Base-by-base conservation (phyloP, 2,888 invertebrate species). In the Aphrophora alni region DNA sequence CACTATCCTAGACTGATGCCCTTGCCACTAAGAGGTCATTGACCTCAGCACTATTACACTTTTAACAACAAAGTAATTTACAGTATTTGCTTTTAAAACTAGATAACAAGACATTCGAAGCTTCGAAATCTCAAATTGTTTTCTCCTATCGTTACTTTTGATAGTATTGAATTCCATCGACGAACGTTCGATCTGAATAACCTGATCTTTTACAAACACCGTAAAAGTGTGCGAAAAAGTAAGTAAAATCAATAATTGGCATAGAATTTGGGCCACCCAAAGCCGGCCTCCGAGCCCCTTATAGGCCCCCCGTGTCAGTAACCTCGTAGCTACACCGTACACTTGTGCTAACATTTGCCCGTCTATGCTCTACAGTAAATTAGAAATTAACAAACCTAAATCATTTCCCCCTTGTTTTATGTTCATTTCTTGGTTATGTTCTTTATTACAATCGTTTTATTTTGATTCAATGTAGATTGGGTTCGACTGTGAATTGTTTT, bases 41-140 rank as follows among this genome's bases (percentile, higher is more conserved):
- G 59, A n/a, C 59, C 59, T 21, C 59, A n/a, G 17, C 17, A 21
- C 59, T 59, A 21, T n/a, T 59, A 59, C 59, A 59, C 59, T 5
- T 59, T n/a, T 59, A 59, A 59, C 59, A 59, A 59, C 59, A 59
- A 59, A 59, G 59, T 59, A 5, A 59, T 59, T 59, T 59, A 59
- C 59, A 59, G 21, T 59, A 21, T 59, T 59, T 21, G 59, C 59
- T 59, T 59, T 59, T 59, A 5, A 21, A 59, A 59, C 59, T 5
- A 59, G 21, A 21, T 21, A 59, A 44, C 44, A 2, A 44, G 44
- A 44, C 8, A 21, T 2, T 59, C 59, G 21, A 21, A 21, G 2
- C 1, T 0, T 59, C 21, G 59, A 59, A 59, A 59, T 21, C 8
- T 8, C 44, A 33, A 10, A 7, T 33, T 33, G 44, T 44, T 44